Base-by-base conservation (phyloP, 2,888 invertebrate genomes). In the Drosophila merina region DNA sequence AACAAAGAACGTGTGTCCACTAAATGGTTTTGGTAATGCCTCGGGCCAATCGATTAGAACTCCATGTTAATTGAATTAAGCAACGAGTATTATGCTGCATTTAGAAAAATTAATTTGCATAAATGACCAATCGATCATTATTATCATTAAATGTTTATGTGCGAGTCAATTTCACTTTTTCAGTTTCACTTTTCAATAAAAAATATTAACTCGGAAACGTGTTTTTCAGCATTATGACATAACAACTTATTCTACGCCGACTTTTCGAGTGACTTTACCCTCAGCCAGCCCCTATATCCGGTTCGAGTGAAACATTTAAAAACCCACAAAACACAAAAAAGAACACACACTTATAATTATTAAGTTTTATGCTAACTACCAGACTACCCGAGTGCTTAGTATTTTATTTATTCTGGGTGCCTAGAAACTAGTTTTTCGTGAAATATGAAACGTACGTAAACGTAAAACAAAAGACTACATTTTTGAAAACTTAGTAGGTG, bases 91-190 rank as follows among this genome's bases (percentile, higher is more conserved):
- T 78, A 85, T 74, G 79, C 72, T 85, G 81, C 81, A 82, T 87
- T 85, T 78, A 79, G 68, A 44, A 54, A 51, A 60, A 58, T 56
- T 64, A 86, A 88, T 82, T 85, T 76, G 67, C 76, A 72, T 76
- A 58, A 67, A 58, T 62, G 42, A 48, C 56, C 63, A 76, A 82
- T 82, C 77, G 75, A 82, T 82, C 88, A 82, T 79, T 79, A 85
- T 82, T 72, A 87, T 64, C 57, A 28, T 45, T 68, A 54, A 64
- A 47, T 55, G 64, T 54, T 64, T 68, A 54, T 57, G 56, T 68
- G 58, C 60, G 64, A 67, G 66, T 64, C 45, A 73, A 81, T 84
- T 84, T 84, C 83, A 83, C 83, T 84, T 88, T 86, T 83, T 40
- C n/a, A 58, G 47, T 67, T 60, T 54, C 45, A 49, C 52, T 54